Base-by-base conservation (phyloP, 2,113 vertebrate genomes). In the Sorex araneus region DNA sequence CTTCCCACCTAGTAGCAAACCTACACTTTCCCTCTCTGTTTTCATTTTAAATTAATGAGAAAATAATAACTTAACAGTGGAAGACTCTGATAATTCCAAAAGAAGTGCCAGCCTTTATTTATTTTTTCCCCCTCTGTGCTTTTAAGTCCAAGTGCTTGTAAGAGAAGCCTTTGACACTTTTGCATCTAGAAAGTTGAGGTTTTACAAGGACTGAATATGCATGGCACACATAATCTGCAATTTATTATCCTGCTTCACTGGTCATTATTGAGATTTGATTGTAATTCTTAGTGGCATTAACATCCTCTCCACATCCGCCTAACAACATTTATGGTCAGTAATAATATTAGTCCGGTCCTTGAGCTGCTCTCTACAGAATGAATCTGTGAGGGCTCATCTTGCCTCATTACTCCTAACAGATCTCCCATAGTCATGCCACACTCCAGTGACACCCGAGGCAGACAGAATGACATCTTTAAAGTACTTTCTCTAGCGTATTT, bases 291-390 rank as follows among this genome's bases (percentile, higher is more conserved):
- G 91, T 95, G 97, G 96, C 95, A 82, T 96, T 97, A 97, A 95
- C 95, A 70, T 94, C 92, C 94, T 94, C 92, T 97, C 94, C 96
- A 95, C 87, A 95, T 96, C 95, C 94, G 91, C 97, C 93, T 96
- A 90, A 90, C 1, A 21, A 88, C 97, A 94, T 98, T 98, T 97
- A 96, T 95, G 96, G 95, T 96, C 97, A 96, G 96, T 84, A 96
- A 95, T 73, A 79, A 95, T 97, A 69, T 96, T 97, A 97, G 95
- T 88, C 94, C 95, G 94, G 96, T 92, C 75, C 75, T 92, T 95
- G 95, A 96, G 95, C 84, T 93, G 63, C 34, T 90, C 85, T 93
- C 95, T 84, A 94, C 82, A 69, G 95, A 97, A 97, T 90, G 88
- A 87, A 79, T 92, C 95, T 95, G 94, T 88, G 92, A 74, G 69